Evolutionary conservation across 2,888 invertebrate genomes (phyloP).

Genomic region (Drosophila recens): DNA sequence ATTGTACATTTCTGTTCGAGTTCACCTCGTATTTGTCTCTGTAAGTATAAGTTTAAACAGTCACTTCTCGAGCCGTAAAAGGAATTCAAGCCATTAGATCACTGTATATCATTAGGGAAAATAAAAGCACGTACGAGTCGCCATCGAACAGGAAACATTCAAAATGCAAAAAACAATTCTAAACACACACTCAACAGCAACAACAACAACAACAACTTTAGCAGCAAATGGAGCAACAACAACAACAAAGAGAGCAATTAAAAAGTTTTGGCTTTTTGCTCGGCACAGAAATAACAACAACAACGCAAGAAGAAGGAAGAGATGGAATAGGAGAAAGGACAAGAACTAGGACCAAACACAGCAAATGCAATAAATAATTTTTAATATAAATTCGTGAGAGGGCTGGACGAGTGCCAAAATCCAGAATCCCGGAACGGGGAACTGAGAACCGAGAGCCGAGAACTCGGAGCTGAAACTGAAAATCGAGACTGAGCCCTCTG

Average conservation of each 20-base stretch:
- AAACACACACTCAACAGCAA: constrained; percentile 24
- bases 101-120: constrained; percentile 73
- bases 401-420: constrained; percentile 54
- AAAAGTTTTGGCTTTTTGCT: constrained; percentile 58
- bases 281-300: constrained; percentile 25
- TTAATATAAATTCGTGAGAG: constrained; percentile 81
- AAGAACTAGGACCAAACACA: constrained; percentile 31
- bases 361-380: constrained; percentile 79
- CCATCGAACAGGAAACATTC: constrained; percentile 51
- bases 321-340: constrained; percentile 4
- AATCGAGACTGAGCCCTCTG: not conserved
- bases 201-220: constrained; percentile 12
- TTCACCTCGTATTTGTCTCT: not conserved
- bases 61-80: constrained; percentile 16
- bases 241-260: constrained; percentile 57
- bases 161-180: constrained; percentile 61
- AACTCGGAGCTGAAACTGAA: not conserved
- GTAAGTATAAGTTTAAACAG: constrained; percentile 10
- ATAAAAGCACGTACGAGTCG: constrained; percentile 76
- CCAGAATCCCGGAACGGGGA: constrained; percentile 1
- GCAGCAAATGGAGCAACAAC: constrained; percentile 1
- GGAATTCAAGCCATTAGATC: constrained; percentile 55
- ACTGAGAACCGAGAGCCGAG: constrained; percentile 5
- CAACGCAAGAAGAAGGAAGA: not conserved
- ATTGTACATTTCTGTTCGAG: constrained; percentile 8